phyloP scores from a whole-genome alignment of 1,140 invertebrate species.

The Aradophagus sp. region DNA sequence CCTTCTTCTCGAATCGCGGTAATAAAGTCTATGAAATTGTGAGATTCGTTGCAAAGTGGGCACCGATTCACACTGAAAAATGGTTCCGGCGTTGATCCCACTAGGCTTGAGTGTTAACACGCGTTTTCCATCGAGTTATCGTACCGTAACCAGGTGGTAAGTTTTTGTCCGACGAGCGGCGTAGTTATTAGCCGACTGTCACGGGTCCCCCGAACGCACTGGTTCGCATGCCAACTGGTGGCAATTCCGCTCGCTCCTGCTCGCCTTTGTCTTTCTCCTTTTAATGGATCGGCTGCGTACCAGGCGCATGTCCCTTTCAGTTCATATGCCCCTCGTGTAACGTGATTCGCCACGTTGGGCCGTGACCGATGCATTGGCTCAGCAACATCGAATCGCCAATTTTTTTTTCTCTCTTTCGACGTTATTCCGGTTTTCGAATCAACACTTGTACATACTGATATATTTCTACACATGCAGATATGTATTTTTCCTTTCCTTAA shows the following conservation, averaged over 20 bases:
- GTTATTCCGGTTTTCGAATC: slow-evolving; percentile 3
- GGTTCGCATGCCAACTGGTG: slow-evolving; percentile 44
- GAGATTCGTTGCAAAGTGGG: background rate
- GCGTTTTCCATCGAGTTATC: background rate
- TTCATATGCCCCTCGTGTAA: slow-evolving; percentile 23
- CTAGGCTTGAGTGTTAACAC: background rate
- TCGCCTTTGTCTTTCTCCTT: slow-evolving; percentile 23
- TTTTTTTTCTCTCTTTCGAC: too few species aligned
- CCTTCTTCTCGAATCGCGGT: too few species aligned
- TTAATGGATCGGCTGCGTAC: slow-evolving; percentile 15
- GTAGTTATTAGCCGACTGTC: slow-evolving; percentile 30
- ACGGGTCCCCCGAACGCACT: slow-evolving; percentile 21
- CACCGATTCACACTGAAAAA: too few species aligned
- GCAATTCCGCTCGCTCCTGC: slow-evolving; percentile 32
- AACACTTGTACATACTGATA: too few species aligned
- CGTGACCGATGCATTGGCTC: slow-evolving; percentile 11
- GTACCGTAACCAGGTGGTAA: background rate
- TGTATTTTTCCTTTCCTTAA: too few species aligned
- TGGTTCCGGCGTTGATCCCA: too few species aligned
- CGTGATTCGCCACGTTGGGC: slow-evolving; percentile 23
- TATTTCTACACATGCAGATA: too few species aligned
- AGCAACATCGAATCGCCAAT: background rate
- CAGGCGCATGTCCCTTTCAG: slow-evolving; percentile 49
- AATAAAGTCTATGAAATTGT: background rate
- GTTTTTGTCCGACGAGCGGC: slow-evolving; percentile 6